These are phyloP conservation scores for Limnephilus lunatus DNA, from an alignment of 2,888 invertebrate genomes.

Conservation along the genomic window DNA sequence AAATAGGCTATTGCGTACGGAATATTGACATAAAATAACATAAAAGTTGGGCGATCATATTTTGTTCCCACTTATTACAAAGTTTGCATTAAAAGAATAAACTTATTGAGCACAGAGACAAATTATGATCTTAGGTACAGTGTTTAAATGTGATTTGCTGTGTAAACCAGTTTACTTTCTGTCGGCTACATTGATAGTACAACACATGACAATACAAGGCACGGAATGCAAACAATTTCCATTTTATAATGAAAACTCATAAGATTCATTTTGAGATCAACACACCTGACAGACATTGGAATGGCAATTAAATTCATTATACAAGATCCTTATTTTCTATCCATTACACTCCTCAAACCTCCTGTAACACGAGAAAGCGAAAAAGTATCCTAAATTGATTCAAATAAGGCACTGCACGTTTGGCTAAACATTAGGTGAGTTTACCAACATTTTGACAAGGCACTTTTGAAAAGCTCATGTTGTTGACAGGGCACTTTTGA, in stretches of 20 bases:
- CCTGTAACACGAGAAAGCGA: not conserved
- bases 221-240: slow-evolving; percentile 20
- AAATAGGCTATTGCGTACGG: not conserved
- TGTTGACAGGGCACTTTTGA: not conserved
- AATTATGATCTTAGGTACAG: not conserved
- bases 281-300: slow-evolving; percentile 57
- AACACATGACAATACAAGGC: slow-evolving; percentile 5
- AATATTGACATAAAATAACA: not conserved
- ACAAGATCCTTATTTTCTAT: not conserved
- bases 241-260: slow-evolving; percentile 62
- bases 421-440: not conserved
- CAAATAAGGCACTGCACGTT: not conserved
- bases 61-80: slow-evolving; percentile 3
- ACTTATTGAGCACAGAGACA: not conserved
- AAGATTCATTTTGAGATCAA: slow-evolving; percentile 66
- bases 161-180: not conserved
- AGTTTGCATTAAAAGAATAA: not conserved
- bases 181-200: slow-evolving; percentile 13
- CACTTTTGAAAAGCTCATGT: not conserved
- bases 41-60: not conserved
- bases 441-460: not conserved
- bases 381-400: not conserved
- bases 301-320: slow-evolving; percentile 32
- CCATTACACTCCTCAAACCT: not conserved
- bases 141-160: slow-evolving; percentile 22